Conservation (phyloP, 2,888 invertebrate genomes). For the Phrixothrix hirtus region DNA sequence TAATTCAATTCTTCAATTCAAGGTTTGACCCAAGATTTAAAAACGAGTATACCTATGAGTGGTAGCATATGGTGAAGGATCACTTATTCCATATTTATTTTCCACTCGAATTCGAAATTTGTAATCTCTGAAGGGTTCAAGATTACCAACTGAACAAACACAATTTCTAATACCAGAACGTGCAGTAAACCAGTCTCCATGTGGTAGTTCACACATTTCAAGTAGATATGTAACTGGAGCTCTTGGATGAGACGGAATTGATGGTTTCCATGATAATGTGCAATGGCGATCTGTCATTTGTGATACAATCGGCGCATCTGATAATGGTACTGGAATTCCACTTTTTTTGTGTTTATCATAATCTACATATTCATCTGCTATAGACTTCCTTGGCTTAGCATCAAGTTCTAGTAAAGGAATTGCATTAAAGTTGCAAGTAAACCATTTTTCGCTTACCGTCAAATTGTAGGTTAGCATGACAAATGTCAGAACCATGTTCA, state of each 20-base stretch:
- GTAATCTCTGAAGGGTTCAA: constrained; percentile 93
- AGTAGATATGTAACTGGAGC: constrained; percentile 92
- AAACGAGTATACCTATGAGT: constrained; percentile 74
- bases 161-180: constrained; percentile 85
- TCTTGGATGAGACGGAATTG: constrained; percentile 82
- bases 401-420: constrained; percentile 70
- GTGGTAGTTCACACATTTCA: constrained; percentile 91
- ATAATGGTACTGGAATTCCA: constrained; percentile 83
- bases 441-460: constrained; percentile 79
- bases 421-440: too few relatives aligned
- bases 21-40: too few relatives aligned
- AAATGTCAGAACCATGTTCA: constrained; percentile 80
- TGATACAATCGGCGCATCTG: constrained; percentile 89
- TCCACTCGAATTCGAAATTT: constrained; percentile 94
- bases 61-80: constrained; percentile 89
- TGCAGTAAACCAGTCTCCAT: constrained; percentile 91
- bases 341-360: constrained; percentile 81
- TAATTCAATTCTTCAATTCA: too few relatives aligned
- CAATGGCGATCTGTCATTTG: constrained; percentile 88
- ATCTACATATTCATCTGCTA: constrained; percentile 80
- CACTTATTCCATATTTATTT: constrained; percentile 94
- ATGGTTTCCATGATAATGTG: constrained; percentile 92
- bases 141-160: constrained; percentile 84
- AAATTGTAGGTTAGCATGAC: constrained; percentile 77
- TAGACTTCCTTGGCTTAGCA: constrained; percentile 66